Conservation (phyloP, 1,140 invertebrate genomes). For the silkworm (Bombyx mori) region ASM3026992v2 NC_085119.1:6517501-6518000, state of each 20-base stretch:
- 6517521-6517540: slow-evolving; percentile 71
- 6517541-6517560: slow-evolving; percentile 64
- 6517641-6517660: slow-evolving; percentile 59
- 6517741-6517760: slow-evolving; percentile 37
- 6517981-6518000: slow-evolving; percentile 36
- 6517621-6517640: slow-evolving; percentile 67
- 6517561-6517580: slow-evolving; percentile 73
- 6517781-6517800: slow-evolving; percentile 67
- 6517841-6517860: slow-evolving; percentile 74
- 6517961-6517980: slow-evolving; percentile 44
- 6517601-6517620: slow-evolving; percentile 72
- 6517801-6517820: slow-evolving; percentile 69
- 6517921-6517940: slow-evolving; percentile 71
- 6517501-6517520: slow-evolving; percentile 70
- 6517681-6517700: slow-evolving; percentile 48
- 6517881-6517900: slow-evolving; percentile 71
- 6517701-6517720: slow-evolving; percentile 36
- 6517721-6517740: slow-evolving; percentile 35
- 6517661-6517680: slow-evolving; percentile 39
- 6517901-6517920: slow-evolving; percentile 69
- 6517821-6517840: slow-evolving; percentile 66
- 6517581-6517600: slow-evolving; percentile 71
- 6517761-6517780: slow-evolving; percentile 50
- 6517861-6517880: slow-evolving; percentile 75
- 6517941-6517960: slow-evolving; percentile 54